Percentiles rank a stretch among this genome's conserved stretches.
phyloP scores from a whole-genome alignment of 1,140 invertebrate species.

The Ganaspis sp. region DNA sequence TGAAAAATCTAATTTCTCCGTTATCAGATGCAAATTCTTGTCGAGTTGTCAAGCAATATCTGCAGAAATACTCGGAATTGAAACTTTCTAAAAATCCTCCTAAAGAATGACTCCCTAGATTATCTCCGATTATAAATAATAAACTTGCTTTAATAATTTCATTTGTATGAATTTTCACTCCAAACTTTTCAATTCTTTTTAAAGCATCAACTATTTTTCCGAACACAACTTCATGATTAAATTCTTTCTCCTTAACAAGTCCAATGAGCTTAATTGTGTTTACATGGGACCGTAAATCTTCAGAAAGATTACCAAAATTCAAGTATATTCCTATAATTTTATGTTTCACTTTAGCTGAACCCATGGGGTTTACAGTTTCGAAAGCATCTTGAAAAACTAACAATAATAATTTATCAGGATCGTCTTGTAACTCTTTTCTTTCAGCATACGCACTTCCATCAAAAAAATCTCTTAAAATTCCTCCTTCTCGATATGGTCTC shows the following conservation, averaged over 20 bases:
- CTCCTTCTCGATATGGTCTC: constrained; percentile 17
- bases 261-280: constrained; percentile 62
- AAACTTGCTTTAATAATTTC: constrained; percentile 50
- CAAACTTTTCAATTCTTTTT: constrained; percentile 53
- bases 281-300: constrained; percentile 41
- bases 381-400: constrained; percentile 66
- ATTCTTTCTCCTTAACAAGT: constrained; percentile 58
- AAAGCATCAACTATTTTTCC: constrained; percentile 58
- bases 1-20: not conserved
- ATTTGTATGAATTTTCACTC: constrained; percentile 43
- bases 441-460: constrained; percentile 57
- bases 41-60: constrained; percentile 32
- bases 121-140: constrained; percentile 57
- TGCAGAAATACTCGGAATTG: constrained; percentile 39
- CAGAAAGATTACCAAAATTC: constrained; percentile 53
- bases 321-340: constrained; percentile 66
- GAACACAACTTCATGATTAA: constrained; percentile 51
- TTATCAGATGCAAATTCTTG: not conserved
- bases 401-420: constrained; percentile 51
- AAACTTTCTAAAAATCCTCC: constrained; percentile 55
- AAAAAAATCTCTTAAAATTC: constrained; percentile 51
- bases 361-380: constrained; percentile 65
- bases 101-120: constrained; percentile 58
- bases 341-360: constrained; percentile 59
- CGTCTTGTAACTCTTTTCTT: constrained; percentile 56